phyloP scores from a whole-genome alignment of 1,140 invertebrate species.

The Eulimnadia texana region DNA sequence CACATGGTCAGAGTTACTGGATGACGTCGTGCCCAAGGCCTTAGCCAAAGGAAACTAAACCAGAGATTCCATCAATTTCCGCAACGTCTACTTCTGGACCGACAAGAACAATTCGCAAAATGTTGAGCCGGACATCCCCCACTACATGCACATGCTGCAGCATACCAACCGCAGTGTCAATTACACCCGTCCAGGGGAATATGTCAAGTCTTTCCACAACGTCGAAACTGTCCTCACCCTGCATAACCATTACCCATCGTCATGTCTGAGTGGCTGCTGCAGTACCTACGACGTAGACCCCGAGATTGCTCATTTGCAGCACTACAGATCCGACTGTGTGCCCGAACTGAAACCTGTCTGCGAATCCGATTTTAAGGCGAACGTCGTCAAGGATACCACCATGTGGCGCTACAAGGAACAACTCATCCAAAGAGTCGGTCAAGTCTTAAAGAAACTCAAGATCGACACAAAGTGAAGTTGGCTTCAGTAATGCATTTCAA shows the following conservation, averaged over 20 bases:
- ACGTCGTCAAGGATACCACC: constrained; percentile 66
- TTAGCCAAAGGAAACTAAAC: constrained; percentile 51
- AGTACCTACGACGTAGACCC: constrained; percentile 72
- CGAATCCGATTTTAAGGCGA: constrained; percentile 51
- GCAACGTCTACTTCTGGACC: constrained; percentile 89
- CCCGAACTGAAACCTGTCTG: constrained; percentile 73
- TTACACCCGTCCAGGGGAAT: constrained; percentile 82
- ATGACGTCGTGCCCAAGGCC: constrained; percentile 48
- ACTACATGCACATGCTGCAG: constrained; percentile 86
- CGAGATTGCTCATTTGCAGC: constrained; percentile 71
- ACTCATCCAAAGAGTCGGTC: constrained; percentile 49
- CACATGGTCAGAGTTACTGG: constrained; percentile 67
- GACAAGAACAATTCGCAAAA: constrained; percentile 66
- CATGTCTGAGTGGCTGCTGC: constrained; percentile 68
- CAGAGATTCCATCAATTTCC: constrained; percentile 70
- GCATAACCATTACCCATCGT: constrained; percentile 84
- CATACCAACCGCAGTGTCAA: constrained; percentile 79
- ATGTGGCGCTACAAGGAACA: constrained; percentile 75
- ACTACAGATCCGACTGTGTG: constrained; percentile 84
- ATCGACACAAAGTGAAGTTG: too few relatives aligned
- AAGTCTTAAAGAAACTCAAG: constrained; percentile 50
- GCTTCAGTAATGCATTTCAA: too few relatives aligned
- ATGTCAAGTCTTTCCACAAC: constrained; percentile 89
- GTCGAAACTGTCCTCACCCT: constrained; percentile 71
- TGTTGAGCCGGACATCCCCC: constrained; percentile 66